These are phyloP conservation scores for Paralichthys olivaceus DNA, from an alignment of 2,113 vertebrate genomes.

Conservation along the genomic window DNA sequence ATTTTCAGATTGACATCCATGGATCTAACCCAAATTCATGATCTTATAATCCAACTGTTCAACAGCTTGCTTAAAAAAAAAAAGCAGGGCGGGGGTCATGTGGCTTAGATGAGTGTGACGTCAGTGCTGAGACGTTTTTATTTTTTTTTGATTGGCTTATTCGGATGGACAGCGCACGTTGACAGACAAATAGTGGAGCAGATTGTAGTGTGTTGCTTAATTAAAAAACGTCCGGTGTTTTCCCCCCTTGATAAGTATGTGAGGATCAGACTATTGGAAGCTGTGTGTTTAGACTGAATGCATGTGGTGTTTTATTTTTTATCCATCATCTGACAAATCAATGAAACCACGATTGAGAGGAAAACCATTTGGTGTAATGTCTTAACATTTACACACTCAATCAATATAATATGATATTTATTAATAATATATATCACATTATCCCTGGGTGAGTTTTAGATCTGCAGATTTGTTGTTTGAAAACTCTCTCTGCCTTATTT, in stretches of 20 bases:
- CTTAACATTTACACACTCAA: no score
- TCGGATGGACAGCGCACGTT: conserved; percentile 18
- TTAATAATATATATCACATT: neutral
- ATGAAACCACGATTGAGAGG: no score
- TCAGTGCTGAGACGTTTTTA: conserved; percentile 9
- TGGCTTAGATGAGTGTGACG: conserved; percentile 25
- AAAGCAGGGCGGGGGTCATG: neutral
- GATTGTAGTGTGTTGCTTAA: conserved; percentile 13
- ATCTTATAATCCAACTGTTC: conserved; percentile 79
- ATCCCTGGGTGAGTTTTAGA: neutral
- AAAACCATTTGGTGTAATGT: no score
- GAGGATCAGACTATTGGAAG: no score
- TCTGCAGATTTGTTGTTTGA: no score
- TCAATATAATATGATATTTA: neutral
- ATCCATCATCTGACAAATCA: neutral
- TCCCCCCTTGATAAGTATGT: no score
- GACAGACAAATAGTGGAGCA: conserved; percentile 18
- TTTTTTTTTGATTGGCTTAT: conserved; percentile 35
- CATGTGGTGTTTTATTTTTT: neutral
- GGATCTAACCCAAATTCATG: conserved; percentile 77
- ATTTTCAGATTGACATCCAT: conserved; percentile 66
- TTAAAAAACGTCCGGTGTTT: neutral
- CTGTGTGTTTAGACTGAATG: neutral
- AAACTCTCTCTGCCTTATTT: no score
- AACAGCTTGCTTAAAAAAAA: conserved; percentile 41